Conservation (phyloP, 2,797 vertebrate species). For the Hippopotamyrus pictus region DNA sequence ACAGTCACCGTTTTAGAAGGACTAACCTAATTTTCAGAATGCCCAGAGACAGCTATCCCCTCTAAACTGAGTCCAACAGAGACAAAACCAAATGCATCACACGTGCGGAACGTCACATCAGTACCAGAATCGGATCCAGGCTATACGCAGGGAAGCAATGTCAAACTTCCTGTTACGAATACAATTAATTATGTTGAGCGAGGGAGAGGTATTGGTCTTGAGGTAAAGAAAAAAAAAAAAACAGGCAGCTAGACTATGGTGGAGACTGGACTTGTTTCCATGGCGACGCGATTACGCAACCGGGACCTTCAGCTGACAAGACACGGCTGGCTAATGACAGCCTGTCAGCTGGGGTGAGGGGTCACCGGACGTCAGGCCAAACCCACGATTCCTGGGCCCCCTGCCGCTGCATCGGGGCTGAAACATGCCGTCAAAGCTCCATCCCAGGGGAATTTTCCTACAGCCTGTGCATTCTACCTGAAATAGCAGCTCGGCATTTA, state of each 20-base stretch:
- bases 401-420: neutral
- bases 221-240: neutral
- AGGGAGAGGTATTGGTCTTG: slow-evolving; percentile 29
- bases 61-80: slow-evolving; percentile 40
- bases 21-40: slow-evolving; percentile 29
- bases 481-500: neutral
- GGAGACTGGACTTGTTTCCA: neutral
- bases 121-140: neutral
- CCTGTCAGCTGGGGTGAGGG: slow-evolving; percentile 48
- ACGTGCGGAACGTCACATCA: neutral
- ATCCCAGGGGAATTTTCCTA: neutral
- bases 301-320: neutral
- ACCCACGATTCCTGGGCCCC: slow-evolving; percentile 46
- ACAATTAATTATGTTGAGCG: slow-evolving; percentile 44
- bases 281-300: neutral
- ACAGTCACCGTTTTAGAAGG: slow-evolving; percentile 47
- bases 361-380: slow-evolving; percentile 48
- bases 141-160: neutral
- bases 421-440: neutral
- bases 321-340: slow-evolving; percentile 13
- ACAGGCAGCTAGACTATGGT: neutral
- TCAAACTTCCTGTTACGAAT: slow-evolving; percentile 19
- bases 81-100: slow-evolving; percentile 33
- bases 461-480: neutral
- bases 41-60: slow-evolving; percentile 29